phyloP scores from a whole-genome alignment of 2,797 vertebrate species.

The Atherinosoma microstoma region DNA sequence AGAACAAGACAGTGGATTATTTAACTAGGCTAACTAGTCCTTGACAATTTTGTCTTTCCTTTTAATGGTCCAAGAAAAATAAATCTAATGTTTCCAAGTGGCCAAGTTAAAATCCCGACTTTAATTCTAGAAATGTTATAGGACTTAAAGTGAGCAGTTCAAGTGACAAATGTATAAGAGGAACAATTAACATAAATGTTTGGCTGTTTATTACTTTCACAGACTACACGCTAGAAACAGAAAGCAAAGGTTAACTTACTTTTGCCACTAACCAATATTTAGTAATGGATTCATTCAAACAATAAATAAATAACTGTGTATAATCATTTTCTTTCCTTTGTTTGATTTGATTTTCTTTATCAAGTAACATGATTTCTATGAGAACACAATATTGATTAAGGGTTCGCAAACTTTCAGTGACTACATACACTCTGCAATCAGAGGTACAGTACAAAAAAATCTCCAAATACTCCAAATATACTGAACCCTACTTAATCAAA shows the following conservation, averaged over 20 bases:
- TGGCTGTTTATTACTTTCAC: background rate
- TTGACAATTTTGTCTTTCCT: background rate
- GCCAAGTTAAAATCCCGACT: background rate
- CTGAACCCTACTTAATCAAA: no score
- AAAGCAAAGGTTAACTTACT: background rate
- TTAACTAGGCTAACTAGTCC: background rate
- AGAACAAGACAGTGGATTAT: background rate
- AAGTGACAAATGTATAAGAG: background rate
- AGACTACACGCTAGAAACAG: background rate
- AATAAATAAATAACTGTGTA: background rate
- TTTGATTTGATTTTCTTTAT: background rate
- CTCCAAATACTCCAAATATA: no score
- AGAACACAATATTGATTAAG: background rate
- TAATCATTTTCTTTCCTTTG: background rate
- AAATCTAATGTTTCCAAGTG: background rate
- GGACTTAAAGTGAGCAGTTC: no score
- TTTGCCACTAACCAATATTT: no score
- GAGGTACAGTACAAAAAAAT: no score
- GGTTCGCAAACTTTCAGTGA: background rate
- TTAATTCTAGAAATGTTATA: background rate
- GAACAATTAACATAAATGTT: background rate
- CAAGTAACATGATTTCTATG: background rate
- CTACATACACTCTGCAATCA: no score
- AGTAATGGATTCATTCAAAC: background rate
- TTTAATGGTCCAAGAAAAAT: background rate